Percentiles rank a stretch among this genome's conserved stretches.
These are phyloP conservation scores for Piaya cayana DNA, from an alignment of 2,113 vertebrate species.

Conservation along the genomic window DNA sequence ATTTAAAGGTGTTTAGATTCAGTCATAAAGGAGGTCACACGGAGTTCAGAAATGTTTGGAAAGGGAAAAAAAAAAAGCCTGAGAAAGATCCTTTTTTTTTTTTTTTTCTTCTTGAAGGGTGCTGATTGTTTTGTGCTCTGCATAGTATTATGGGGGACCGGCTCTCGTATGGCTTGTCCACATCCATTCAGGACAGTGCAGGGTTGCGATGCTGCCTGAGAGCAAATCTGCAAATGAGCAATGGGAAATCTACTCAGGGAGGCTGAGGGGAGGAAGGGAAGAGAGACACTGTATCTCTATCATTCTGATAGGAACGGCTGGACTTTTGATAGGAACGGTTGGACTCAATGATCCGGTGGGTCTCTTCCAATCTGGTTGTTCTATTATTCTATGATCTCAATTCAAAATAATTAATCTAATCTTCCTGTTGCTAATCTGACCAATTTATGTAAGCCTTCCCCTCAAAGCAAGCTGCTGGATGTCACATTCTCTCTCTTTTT, in stretches of 20 bases:
- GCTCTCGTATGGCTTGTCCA: background rate
- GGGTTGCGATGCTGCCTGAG: background rate
- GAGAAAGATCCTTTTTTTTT: conserved; percentile 44
- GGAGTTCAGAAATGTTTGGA: conserved; percentile 81
- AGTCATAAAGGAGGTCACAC: conserved; percentile 73
- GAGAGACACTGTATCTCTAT: background rate
- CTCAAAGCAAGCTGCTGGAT: conserved; percentile 36
- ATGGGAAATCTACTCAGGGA: background rate
- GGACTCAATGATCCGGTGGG: too few species aligned
- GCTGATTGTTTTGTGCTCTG: conserved; percentile 38
- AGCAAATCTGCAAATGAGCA: background rate
- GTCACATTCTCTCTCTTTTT: background rate
- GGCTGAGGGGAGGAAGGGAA: background rate
- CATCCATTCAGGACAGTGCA: background rate
- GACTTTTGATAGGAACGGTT: too few species aligned
- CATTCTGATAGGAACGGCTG: too few species aligned
- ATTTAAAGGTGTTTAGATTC: conserved; percentile 70
- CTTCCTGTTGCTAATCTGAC: background rate
- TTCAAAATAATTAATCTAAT: conserved; percentile 13
- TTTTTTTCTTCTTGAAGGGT: background rate
- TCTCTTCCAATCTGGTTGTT: too few species aligned
- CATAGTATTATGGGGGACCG: background rate
- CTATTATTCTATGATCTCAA: too few species aligned
- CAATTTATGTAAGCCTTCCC: background rate
- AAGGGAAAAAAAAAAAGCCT: conserved; percentile 42